Evolutionary conservation across 1,140 invertebrate species (phyloP).

Genomic region (Drosophila pruinosa): DNA sequence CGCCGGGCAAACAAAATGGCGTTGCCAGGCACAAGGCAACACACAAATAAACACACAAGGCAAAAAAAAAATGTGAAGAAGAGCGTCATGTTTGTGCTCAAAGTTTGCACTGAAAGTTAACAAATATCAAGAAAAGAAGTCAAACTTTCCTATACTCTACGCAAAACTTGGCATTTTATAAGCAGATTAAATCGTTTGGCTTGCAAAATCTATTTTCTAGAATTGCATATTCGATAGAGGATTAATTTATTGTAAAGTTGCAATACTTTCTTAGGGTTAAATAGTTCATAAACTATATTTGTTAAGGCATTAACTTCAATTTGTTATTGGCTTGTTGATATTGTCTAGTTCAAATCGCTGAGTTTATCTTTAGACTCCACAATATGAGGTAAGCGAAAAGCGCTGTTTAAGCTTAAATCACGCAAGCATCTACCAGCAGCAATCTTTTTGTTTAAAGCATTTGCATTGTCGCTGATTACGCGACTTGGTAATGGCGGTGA

Average conservation of each 20-base stretch:
- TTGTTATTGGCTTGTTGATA: too few species aligned
- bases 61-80: background rate
- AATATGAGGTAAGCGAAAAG: background rate
- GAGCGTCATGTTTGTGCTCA: conserved; percentile 60
- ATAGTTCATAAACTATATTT: too few species aligned
- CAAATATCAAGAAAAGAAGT: conserved; percentile 18
- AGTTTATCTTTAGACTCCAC: background rate
- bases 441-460: conserved; percentile 50
- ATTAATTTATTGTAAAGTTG: background rate
- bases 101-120: conserved; percentile 63
- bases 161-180: background rate
- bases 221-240: background rate
- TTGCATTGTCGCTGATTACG: conserved; percentile 69
- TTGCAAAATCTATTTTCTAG: background rate
- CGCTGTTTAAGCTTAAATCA: conserved; percentile 25
- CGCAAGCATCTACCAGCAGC: conserved; percentile 36
- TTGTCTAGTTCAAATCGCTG: too few species aligned
- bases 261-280: too few species aligned
- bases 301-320: too few species aligned
- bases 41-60: conserved; percentile 45
- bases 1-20: conserved; percentile 79
- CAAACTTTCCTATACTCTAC: conserved; percentile 26
- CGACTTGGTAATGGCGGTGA: conserved; percentile 74
- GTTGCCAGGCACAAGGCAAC: conserved; percentile 60
- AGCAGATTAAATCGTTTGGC: background rate